phyloP scores from a whole-genome alignment of 2,113 vertebrate genomes.

The Nothobranchius kuhntae region DNA sequence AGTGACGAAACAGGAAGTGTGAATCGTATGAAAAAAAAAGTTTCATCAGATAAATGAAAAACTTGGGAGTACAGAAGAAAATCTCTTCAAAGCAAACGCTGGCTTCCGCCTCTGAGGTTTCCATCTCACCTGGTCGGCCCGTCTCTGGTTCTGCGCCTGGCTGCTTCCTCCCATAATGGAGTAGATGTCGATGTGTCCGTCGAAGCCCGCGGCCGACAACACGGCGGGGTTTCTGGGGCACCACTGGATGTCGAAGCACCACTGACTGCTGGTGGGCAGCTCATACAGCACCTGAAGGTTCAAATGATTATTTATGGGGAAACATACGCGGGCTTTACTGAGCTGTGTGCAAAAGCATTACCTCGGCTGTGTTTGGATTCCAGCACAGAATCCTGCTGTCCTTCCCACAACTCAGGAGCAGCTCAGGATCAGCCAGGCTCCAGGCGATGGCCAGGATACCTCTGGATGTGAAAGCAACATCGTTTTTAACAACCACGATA shows the following conservation, averaged over 20 bases:
- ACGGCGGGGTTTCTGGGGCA: constrained; percentile 94
- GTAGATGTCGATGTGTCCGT: constrained; percentile 89
- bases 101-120: not conserved
- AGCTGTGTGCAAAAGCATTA: constrained; percentile 39
- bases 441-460: constrained; percentile 92
- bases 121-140: constrained; percentile 78
- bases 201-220: constrained; percentile 91
- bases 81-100: not conserved
- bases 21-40: too few species aligned
- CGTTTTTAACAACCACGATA: too few species aligned
- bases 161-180: constrained; percentile 94
- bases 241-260: constrained; percentile 99
- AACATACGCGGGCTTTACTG: too few species aligned
- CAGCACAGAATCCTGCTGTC: constrained; percentile 96
- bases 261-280: constrained; percentile 90
- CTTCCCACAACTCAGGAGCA: constrained; percentile 94
- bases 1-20: too few species aligned
- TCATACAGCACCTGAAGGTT: constrained; percentile 89
- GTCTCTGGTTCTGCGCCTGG: constrained; percentile 84
- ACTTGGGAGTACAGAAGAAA: too few species aligned
- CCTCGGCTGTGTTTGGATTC: constrained; percentile 95
- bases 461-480: constrained; percentile 58
- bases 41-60: too few species aligned
- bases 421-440: constrained; percentile 92
- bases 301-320: not conserved